Evolutionary conservation across 2,888 invertebrate species (phyloP), one percentile per base, ranked within the genome.

Genomic region (Homarus gammarus): DNA sequence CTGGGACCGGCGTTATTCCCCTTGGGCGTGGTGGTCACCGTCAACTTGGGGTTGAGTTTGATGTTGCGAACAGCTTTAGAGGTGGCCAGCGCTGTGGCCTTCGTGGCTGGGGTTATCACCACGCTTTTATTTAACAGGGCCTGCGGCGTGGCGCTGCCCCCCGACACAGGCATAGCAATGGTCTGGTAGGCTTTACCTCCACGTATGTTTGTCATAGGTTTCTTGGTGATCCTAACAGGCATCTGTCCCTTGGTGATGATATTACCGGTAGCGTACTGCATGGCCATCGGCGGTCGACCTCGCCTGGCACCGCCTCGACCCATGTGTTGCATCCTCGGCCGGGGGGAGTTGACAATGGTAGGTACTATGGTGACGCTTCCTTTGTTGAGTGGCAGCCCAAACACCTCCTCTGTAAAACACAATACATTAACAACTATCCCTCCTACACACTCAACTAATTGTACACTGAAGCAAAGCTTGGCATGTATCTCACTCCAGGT

Each of bases 311-410:
- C 87, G 8, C 90, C 86, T 33, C 86, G 38, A 31, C 68, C 82
- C 31, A 73, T 56, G 27, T 87, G 87, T 5, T 51, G 72, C 56
- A 84, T 36, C 5, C 90, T 64, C 5, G 87, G 75, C 2, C 88
- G 73, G 1, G 91, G 84, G 3, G 84, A 31, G 56, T 84, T 85
- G 10, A 90, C 86, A 33, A 90, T 89, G 0, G 92, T 92, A 3
- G 92, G 92, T 5, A 92, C 90, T 36, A 92, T 92, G 8, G 92
- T 92, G 0, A 92, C 92, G 22, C 90, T 90, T 22, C 92, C 92
- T 40, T 89, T 88, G 84, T 92, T 92, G 56, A 92, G 72, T 18
- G 92, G 92, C 73, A 92, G 33, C 31, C 92, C 92, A 70, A 90
- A 92, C 51, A 87, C 88, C 49, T 92, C 92, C 36, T 91, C 91